These are phyloP conservation scores for Phataginus tetradactyla DNA, from an alignment of 2,797 vertebrate species.

Conservation along the genomic window DNA sequence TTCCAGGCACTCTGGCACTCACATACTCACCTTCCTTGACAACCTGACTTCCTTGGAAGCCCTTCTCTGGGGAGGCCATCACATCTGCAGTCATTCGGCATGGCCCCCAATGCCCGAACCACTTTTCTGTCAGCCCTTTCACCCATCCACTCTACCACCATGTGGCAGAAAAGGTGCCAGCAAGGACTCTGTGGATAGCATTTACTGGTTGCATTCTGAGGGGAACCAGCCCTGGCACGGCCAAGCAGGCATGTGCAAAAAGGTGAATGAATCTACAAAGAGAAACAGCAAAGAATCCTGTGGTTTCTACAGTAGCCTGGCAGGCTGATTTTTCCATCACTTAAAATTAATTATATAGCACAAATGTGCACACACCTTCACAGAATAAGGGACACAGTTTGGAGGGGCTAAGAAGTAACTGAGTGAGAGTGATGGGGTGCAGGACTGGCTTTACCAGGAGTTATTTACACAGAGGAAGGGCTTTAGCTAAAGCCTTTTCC, in stretches of 20 bases:
- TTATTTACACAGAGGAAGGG: background rate
- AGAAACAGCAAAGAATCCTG: background rate
- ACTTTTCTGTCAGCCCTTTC: background rate
- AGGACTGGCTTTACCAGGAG: background rate
- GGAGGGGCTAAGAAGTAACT: background rate
- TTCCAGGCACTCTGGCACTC: background rate
- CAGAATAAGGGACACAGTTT: background rate
- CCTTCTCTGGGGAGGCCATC: background rate
- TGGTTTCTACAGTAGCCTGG: background rate
- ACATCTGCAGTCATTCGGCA: background rate
- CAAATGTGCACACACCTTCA: background rate
- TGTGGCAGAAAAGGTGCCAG: slow-evolving; percentile 42
- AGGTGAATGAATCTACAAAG: background rate
- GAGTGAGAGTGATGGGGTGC: background rate
- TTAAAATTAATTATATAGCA: background rate
- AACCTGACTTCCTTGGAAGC: background rate
- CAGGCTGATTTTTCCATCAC: background rate
- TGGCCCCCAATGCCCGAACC: background rate
- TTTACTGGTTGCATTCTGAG: background rate
- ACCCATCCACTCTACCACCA: background rate
- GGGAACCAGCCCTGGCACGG: background rate
- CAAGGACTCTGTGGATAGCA: slow-evolving; percentile 32
- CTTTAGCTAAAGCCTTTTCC: background rate
- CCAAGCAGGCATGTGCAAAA: background rate
- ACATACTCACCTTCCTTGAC: background rate